phyloP scores from a whole-genome alignment of 2,888 invertebrate genomes.

The Linyphia triangularis region DNA sequence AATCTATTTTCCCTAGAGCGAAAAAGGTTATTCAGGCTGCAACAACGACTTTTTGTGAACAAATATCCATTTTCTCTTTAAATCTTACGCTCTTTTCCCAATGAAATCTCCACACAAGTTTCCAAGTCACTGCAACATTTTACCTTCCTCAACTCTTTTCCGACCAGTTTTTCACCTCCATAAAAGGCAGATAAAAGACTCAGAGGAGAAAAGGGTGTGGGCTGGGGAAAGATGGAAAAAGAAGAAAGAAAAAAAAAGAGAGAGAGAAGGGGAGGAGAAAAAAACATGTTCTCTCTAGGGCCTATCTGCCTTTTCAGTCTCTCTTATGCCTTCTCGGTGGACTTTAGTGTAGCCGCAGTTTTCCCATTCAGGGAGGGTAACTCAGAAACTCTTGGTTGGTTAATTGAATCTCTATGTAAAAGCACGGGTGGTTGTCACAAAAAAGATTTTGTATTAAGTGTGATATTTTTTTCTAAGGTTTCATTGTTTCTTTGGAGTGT shows the following conservation, averaged over 20 bases:
- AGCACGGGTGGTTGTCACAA: background rate
- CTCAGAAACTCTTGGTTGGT: background rate
- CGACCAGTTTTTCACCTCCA: constrained; percentile 4
- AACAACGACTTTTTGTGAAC: constrained; percentile 47
- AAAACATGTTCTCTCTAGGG: constrained; percentile 22
- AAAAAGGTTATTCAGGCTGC: constrained; percentile 16
- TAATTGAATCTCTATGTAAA: constrained; percentile 62
- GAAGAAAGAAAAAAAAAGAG: background rate
- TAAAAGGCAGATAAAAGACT: constrained; percentile 41
- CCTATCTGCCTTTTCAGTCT: constrained; percentile 45
- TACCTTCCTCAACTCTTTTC: constrained; percentile 8
- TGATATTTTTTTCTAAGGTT: background rate
- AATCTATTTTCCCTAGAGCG: constrained; percentile 13
- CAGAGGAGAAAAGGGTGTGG: constrained; percentile 4
- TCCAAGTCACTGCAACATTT: constrained; percentile 44
- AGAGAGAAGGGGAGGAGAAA: background rate
- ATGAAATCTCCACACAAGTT: constrained; percentile 45
- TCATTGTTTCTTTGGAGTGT: too few species aligned
- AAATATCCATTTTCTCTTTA: constrained; percentile 46
- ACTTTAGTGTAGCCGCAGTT: constrained; percentile 16
- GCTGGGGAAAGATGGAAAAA: background rate
- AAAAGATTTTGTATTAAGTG: background rate
- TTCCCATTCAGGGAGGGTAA: background rate
- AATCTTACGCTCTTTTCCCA: constrained; percentile 27
- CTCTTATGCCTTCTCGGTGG: constrained; percentile 24